Conservation (phyloP, 2,113 vertebrate species). For the Seriola aureovittata region DNA sequence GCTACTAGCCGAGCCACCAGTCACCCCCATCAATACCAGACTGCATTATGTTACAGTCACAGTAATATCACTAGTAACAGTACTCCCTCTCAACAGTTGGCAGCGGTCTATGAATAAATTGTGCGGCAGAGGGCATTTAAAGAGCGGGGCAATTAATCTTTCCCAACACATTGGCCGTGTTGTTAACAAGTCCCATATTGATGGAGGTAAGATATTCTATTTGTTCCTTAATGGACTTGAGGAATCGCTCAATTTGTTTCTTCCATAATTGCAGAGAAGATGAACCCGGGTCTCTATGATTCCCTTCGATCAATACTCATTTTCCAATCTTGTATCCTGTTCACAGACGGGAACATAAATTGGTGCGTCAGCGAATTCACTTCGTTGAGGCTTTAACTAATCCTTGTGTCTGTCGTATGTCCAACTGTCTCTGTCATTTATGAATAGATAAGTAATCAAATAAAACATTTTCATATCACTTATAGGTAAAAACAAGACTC, state of each 20-base stretch:
- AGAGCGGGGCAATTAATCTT: conserved; percentile 33
- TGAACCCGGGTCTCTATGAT: conserved; percentile 54
- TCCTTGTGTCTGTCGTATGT: neutral
- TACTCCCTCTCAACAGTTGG: conserved; percentile 2
- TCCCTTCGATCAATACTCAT: conserved; percentile 58
- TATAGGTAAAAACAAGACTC: neutral
- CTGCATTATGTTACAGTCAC: neutral
- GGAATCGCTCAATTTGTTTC: conserved; percentile 66
- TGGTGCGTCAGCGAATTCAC: conserved; percentile 7
- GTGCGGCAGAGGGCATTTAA: neutral
- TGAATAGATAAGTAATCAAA: neutral
- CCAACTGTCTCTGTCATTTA: neutral
- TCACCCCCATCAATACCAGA: neutral
- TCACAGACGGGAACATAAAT: conserved; percentile 21
- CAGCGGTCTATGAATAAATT: conserved; percentile 20
- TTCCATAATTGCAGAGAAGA: conserved; percentile 67
- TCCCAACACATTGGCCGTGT: neutral
- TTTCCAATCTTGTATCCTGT: conserved; percentile 26
- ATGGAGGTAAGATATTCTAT: conserved; percentile 51
- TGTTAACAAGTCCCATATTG: conserved; percentile 63
- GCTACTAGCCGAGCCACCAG: no score
- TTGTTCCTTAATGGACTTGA: conserved; percentile 64
- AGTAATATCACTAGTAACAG: neutral
- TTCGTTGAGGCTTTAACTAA: conserved; percentile 22
- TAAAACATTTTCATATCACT: neutral